Base-by-base conservation (phyloP, 2,888 invertebrate species). In the Amblyteles armatorius region DNA sequence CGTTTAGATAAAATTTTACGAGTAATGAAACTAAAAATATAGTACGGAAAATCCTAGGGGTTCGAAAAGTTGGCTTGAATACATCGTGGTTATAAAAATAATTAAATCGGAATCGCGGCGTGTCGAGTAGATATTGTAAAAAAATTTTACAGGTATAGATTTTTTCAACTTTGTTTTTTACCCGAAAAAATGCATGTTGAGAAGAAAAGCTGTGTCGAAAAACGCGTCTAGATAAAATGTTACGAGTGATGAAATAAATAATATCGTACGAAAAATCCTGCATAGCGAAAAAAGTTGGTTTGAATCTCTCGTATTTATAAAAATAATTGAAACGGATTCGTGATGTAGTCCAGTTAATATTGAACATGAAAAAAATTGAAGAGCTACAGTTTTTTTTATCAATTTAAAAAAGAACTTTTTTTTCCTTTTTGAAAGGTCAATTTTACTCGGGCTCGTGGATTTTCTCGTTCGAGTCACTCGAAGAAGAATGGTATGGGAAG, bases 391-490 rank as follows among this genome's bases (percentile, higher is more conserved):
- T 4, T 48, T 68, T 22, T 48, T 0, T 13, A 22, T 40, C 22
- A 13, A 16, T 3, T 3, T 16, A 16, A 44, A 44, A 44, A 40
- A 11, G 0, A 29, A 29, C 3, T 44, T 2, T 16, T 13, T 44
- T 16, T 13, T 63, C 19, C 13, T 74, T 48, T 44, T n/a, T 9
- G 16, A 2, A 33, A 7, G 2, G 16, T 16, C 60, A 33, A 33
- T 63, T 29, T 33, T 63, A 33, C 29, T 33, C 60, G 60, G 33
- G 33, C 26, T 60, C 60, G 33, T 33, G 16, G 26, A n/a, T 55
- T 74, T 74, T 44, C 44, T 74, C 44, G 63, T 36, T 48, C 26
- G 50, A 33, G 60, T 48, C 65, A 9, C 13, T 33, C 16, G 2
- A 19, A 33, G 50, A 50, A 50, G 63, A 63, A 19, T 63, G 22